Evolutionary conservation across 2,113 vertebrate species (phyloP).

Genomic region (Egretta garzetta): DNA sequence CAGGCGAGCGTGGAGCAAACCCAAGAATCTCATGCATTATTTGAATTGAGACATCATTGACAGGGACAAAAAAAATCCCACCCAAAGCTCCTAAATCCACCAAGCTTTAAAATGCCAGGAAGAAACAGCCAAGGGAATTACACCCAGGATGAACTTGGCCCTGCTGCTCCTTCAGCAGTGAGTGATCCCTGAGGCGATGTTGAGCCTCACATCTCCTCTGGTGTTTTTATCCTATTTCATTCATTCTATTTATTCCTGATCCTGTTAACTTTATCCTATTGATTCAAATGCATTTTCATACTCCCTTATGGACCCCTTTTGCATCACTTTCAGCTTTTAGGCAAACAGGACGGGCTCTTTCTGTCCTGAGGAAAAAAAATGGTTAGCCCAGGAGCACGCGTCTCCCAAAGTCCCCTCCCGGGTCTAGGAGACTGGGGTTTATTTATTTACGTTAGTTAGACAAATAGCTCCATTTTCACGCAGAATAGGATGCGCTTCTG

Average conservation of each 20-base stretch:
- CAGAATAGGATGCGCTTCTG: slow-evolving; percentile 14
- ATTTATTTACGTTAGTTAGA: slow-evolving; percentile 26
- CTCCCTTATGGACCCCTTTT: slow-evolving; percentile 59
- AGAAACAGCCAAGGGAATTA: background rate
- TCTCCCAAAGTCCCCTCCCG: background rate
- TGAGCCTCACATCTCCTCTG: slow-evolving; percentile 20
- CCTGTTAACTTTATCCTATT: slow-evolving; percentile 72
- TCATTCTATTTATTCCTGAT: slow-evolving; percentile 74
- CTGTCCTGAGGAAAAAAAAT: background rate
- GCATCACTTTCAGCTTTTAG: slow-evolving; percentile 52
- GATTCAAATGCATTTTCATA: slow-evolving; percentile 68
- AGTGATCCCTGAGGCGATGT: background rate
- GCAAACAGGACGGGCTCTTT: background rate
- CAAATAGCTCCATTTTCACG: slow-evolving; percentile 6
- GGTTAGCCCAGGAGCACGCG: background rate
- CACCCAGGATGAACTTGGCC: slow-evolving; percentile 7
- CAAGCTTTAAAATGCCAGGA: slow-evolving; percentile 22
- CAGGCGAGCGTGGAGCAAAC: background rate
- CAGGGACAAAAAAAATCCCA: background rate
- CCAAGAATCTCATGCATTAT: slow-evolving; percentile 37
- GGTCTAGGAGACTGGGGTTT: background rate
- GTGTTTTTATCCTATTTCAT: slow-evolving; percentile 71
- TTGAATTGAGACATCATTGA: slow-evolving; percentile 48
- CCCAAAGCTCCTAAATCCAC: slow-evolving; percentile 54
- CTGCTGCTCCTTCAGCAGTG: background rate